Percentiles rank a stretch among this genome's conserved stretches.
phyloP scores from a whole-genome alignment of 2,113 vertebrate genomes.

The Gadus macrocephalus region DNA sequence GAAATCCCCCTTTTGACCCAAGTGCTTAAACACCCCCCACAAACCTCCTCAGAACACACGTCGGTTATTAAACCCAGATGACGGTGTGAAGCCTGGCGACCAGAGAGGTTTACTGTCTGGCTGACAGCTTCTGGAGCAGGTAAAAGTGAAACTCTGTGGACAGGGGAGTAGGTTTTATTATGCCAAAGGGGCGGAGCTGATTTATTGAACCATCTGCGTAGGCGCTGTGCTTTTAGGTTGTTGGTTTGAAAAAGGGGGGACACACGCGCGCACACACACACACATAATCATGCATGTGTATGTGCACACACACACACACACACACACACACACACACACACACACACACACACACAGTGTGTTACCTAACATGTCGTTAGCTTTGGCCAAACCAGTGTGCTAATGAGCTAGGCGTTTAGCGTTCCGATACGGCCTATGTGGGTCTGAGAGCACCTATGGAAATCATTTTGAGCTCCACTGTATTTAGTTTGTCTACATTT shows the following conservation, averaged over 20 bases:
- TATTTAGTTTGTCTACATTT: neutral
- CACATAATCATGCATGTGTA: neutral
- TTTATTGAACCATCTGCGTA: conserved; percentile 28
- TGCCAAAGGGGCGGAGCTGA: conserved; percentile 17
- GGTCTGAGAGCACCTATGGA: conserved; percentile 6
- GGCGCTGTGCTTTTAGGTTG: conserved; percentile 5
- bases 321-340: neutral
- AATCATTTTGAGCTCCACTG: neutral
- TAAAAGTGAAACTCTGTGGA: conserved; percentile 30
- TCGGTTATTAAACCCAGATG: conserved; percentile 51
- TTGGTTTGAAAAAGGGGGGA: neutral
- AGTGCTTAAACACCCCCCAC: conserved; percentile 10
- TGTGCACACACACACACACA: too few relatives aligned
- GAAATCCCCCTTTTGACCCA: conserved; percentile 33
- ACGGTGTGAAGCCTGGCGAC: conserved; percentile 36
- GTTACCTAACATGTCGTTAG: neutral
- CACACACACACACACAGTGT: conserved; percentile 5
- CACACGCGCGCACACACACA: neutral
- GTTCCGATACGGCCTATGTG: neutral
- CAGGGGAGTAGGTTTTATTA: conserved; percentile 22
- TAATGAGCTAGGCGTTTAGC: conserved; percentile 1
- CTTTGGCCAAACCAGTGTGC: conserved; percentile 10
- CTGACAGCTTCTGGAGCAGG: conserved; percentile 33
- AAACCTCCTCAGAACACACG: neutral
- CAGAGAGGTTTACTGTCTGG: conserved; percentile 1